A percentile compares a stretch with the other conserved stretches of the same genome.
These are phyloP conservation scores for Hoplodrina ambigua DNA, from an alignment of 2,888 invertebrate genomes.

Conservation along the genomic window DNA sequence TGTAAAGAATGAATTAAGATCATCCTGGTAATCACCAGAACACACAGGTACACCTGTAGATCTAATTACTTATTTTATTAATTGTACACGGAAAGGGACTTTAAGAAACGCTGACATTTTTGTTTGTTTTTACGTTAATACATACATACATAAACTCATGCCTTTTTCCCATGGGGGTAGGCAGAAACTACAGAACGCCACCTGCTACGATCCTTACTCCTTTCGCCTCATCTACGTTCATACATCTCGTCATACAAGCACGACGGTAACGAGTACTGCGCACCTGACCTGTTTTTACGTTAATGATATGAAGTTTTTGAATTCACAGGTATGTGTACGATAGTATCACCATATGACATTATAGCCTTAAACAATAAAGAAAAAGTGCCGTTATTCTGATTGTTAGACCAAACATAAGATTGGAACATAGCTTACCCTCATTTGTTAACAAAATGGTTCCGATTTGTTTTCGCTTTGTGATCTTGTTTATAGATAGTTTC, in stretches of 20 bases:
- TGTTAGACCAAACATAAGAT: constrained; percentile 75
- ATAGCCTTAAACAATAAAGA: constrained; percentile 19
- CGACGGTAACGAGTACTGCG: too few species aligned
- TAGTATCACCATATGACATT: constrained; percentile 40
- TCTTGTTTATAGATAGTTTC: constrained; percentile 76
- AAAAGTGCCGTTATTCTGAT: constrained; percentile 68
- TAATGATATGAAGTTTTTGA: neutral
- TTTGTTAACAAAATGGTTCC: constrained; percentile 80
- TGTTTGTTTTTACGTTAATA: neutral
- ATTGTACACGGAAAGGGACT: neutral
- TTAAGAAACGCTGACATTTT: neutral
- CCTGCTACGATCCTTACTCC: too few species aligned
- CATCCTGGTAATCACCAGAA: neutral
- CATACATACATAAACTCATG: too few species aligned
- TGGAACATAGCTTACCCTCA: constrained; percentile 78
- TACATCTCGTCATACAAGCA: too few species aligned
- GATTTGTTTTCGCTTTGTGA: constrained; percentile 80
- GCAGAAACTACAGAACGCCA: too few species aligned
- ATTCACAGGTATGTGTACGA: constrained; percentile 1
- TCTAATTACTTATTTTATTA: neutral
- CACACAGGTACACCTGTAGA: too few species aligned
- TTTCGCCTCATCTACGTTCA: too few species aligned
- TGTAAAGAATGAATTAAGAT: neutral
- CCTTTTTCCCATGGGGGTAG: too few species aligned
- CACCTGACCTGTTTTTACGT: too few species aligned